Base-by-base conservation (phyloP, 2,113 vertebrate species). In the Plestiodon gilberti region DNA sequence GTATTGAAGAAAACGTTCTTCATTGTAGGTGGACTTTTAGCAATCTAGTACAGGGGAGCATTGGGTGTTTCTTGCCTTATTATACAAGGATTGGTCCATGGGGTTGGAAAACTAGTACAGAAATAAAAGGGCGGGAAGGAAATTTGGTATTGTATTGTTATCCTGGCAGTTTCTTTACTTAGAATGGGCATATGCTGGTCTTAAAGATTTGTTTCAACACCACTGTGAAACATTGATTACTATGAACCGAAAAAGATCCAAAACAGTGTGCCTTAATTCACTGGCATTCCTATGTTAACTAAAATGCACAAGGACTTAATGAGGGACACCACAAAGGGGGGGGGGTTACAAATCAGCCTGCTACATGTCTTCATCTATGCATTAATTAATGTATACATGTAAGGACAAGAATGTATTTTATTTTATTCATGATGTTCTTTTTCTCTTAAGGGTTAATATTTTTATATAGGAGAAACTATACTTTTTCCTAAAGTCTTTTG, bases 251-350 rank as follows among this genome's bases (percentile, higher is more conserved):
- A 88, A 67, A 88, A 62, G 48, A 90, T 67, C 84, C 89, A 86
- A 71, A 81, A 88, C 65, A 89, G 81, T 64, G 83, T 93, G 89
- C 90, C 89, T 93, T 94, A 88, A 92, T 93, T 94, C 88, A 82
- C 86, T 90, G 87, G 78, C 83, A 67, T 69, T 89, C 48, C 93
- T 86, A 38, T 70, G 15, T 48, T 77, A 91, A 89, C 92, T 35
- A 81, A 90, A 91, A 65, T 64, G 22, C 89, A 91, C 78, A 88
- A 62, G 87, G 71, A 64, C 38, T 75, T 40, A 75, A 75, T 75
- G 40, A 17, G 59, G 62, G 4, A 57, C 83, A 67, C 61, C 52
- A 74, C 84, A 59, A 59, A 33, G 73, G 70, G 61, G 64, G 89
- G 82, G 89, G 1, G 17, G 25, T 74, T 61, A 65, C 83, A 76